Conservation (phyloP, 2,888 invertebrate genomes). For the Phengaris alcon region DNA sequence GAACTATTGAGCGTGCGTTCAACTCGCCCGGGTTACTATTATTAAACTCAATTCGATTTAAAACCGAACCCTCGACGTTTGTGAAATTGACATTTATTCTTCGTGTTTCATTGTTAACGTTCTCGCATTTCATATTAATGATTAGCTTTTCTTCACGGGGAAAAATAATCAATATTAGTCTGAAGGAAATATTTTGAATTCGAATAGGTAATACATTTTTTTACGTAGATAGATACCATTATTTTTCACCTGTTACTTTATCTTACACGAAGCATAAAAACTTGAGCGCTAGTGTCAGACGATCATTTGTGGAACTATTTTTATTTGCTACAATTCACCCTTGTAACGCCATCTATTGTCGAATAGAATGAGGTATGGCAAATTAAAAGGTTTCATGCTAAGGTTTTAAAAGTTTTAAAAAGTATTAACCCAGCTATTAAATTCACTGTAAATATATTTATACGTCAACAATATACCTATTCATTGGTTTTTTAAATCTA, state of each 20-base stretch:
- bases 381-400: not conserved
- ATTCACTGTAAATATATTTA: no score
- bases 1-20: constrained; percentile 74
- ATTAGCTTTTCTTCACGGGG: constrained; percentile 71
- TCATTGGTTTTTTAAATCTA: no score
- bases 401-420: not conserved
- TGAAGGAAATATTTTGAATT: constrained; percentile 37
- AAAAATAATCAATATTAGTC: constrained; percentile 36
- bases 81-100: constrained; percentile 80
- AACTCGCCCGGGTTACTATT: constrained; percentile 75
- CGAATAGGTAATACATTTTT: not conserved
- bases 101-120: constrained; percentile 78
- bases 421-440: not conserved
- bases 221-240: not conserved
- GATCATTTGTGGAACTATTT: constrained; percentile 53
- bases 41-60: constrained; percentile 79
- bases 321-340: constrained; percentile 40
- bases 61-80: constrained; percentile 77
- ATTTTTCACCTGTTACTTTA: not conserved
- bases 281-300: constrained; percentile 47
- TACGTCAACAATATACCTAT: no score
- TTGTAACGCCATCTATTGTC: constrained; percentile 64
- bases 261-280: not conserved
- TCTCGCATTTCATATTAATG: constrained; percentile 76
- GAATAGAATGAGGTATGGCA: constrained; percentile 52